Evolutionary conservation across 30 jellyfish, hydroid and myxozoan species (phyloP).

Genomic region (Calvadosia cruxmelitensis): DNA sequence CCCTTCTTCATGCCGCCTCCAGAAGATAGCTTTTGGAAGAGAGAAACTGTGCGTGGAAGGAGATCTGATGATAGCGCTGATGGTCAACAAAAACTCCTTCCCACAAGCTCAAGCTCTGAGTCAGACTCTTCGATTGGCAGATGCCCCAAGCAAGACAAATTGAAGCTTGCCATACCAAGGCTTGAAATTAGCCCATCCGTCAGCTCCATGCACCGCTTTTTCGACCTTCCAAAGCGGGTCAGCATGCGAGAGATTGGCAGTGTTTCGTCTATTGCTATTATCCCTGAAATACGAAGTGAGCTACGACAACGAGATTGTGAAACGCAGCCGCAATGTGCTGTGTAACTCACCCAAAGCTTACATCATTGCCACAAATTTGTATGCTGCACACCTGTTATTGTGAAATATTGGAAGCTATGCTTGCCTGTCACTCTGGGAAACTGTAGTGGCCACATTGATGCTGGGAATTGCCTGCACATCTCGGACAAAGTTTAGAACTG

Average conservation of each 20-base stretch:
- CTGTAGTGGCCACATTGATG: no score
- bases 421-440: no score
- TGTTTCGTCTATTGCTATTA: slow-evolving; percentile 63
- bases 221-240: slow-evolving; percentile 68
- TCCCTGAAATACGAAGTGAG: slow-evolving; percentile 24
- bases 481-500: no score
- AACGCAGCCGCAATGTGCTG: no score
- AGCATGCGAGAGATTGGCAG: slow-evolving; percentile 86
- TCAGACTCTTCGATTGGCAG: slow-evolving; percentile 30
- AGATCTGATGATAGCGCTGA: background rate
- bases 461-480: no score
- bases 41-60: background rate
- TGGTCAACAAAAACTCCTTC: slow-evolving; percentile 20
- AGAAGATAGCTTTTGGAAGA: slow-evolving; percentile 70
- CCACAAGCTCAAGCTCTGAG: slow-evolving; percentile 18
- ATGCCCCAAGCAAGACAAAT: slow-evolving; percentile 12
- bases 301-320: no score
- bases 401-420: no score
- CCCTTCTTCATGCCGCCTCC: slow-evolving; percentile 98
- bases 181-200: slow-evolving; percentile 66
- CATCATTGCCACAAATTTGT: no score
- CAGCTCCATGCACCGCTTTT: slow-evolving; percentile 43
- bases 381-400: no score
- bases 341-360: no score
- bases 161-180: slow-evolving; percentile 34